A percentile compares a stretch with the other conserved stretches of the same genome.
These are phyloP conservation scores for Phalloptychus januarius DNA, from an alignment of 2,797 vertebrate genomes.

Conservation along the genomic window DNA sequence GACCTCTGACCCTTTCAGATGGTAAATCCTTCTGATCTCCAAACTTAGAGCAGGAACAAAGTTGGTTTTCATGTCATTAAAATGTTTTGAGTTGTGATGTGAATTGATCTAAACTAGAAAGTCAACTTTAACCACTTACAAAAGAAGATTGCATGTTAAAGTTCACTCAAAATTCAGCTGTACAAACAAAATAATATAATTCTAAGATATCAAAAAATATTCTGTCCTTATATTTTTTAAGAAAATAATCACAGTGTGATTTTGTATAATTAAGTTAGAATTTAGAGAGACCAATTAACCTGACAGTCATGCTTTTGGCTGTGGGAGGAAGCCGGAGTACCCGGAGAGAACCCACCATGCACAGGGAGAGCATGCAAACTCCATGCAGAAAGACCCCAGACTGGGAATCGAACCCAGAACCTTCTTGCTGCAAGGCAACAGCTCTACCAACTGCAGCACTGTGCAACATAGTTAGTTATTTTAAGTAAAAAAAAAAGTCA, in stretches of 20 bases:
- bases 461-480: too few relatives aligned
- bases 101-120: not conserved
- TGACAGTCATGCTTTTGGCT: too few relatives aligned
- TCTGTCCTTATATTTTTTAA: too few relatives aligned
- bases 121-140: too few relatives aligned
- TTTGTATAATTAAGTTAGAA: not conserved
- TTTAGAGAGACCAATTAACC: too few relatives aligned
- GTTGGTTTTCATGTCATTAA: not conserved
- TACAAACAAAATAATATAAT: not conserved
- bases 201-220: not conserved
- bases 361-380: too few relatives aligned
- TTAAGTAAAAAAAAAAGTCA: slow-evolving; percentile 1
- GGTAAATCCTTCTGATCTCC: not conserved
- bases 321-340: too few relatives aligned
- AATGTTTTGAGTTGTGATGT: not conserved
- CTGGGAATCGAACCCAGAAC: too few relatives aligned
- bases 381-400: too few relatives aligned
- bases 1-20: not conserved
- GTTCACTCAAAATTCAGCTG: not conserved
- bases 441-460: too few relatives aligned
- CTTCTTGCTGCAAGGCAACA: too few relatives aligned
- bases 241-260: not conserved
- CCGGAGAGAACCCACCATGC: too few relatives aligned
- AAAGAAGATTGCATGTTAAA: not conserved
- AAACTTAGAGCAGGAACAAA: not conserved